A percentile compares a stretch with the other conserved stretches of the same genome.
Evolutionary conservation across 2,113 vertebrate genomes (phyloP).

Genomic region (Lamprologus lemairii): DNA sequence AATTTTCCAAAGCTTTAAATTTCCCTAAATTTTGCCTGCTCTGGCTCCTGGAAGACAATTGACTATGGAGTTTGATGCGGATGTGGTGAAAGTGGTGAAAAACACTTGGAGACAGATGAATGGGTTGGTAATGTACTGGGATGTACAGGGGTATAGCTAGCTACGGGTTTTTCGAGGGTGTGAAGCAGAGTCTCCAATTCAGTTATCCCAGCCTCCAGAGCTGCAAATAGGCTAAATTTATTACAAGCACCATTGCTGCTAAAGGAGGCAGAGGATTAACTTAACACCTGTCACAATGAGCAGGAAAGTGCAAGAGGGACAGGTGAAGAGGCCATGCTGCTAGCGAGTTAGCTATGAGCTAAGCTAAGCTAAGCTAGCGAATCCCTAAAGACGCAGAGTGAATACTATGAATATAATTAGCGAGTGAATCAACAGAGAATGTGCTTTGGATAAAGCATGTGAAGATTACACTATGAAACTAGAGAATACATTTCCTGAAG

Average conservation of each 20-base stretch:
- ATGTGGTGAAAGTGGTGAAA: background rate
- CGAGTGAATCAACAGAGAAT: background rate
- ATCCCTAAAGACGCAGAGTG: background rate
- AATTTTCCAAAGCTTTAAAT: background rate
- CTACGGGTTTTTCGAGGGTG: background rate
- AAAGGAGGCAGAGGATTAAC: background rate
- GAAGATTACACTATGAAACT: background rate
- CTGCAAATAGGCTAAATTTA: background rate
- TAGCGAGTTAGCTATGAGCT: background rate
- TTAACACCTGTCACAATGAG: background rate
- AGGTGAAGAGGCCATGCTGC: background rate
- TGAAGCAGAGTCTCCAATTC: background rate
- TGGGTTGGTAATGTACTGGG: background rate
- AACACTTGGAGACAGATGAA: background rate
- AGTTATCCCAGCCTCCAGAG: background rate
- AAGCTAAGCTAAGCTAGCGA: background rate
- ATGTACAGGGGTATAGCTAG: background rate
- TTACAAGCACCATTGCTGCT: background rate
- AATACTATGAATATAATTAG: background rate
- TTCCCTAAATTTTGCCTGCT: background rate
- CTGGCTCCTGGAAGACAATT: background rate
- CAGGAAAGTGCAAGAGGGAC: background rate
- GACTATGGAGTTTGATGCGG: background rate
- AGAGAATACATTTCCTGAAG: background rate
- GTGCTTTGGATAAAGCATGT: background rate